Conservation (phyloP, 2,888 invertebrate genomes). For the Archips crataeganus region DNA sequence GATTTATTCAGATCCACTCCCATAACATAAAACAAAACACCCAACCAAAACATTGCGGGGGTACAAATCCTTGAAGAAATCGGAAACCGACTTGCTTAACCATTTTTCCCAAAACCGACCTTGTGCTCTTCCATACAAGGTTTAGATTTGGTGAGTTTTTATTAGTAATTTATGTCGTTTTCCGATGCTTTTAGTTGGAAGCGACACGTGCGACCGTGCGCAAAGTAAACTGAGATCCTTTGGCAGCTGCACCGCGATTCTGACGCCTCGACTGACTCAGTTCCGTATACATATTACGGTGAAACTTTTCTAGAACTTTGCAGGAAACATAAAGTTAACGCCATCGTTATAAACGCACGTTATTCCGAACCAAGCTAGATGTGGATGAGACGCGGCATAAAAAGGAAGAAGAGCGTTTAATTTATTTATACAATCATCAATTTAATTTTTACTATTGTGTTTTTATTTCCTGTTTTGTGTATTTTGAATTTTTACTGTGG, state of each 20-base stretch:
- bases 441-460: too few relatives aligned
- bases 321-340: background rate
- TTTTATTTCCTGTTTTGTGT: too few relatives aligned
- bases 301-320: slow-evolving; percentile 18
- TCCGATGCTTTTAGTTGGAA: slow-evolving; percentile 42
- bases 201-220: slow-evolving; percentile 79
- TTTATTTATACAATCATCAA: too few relatives aligned
- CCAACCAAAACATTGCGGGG: slow-evolving; percentile 44
- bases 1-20: slow-evolving; percentile 22
- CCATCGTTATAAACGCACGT: background rate
- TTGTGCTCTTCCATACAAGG: slow-evolving; percentile 43
- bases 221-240: slow-evolving; percentile 83
- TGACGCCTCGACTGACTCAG: slow-evolving; percentile 74
- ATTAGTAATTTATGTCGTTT: slow-evolving; percentile 60
- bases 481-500: too few relatives aligned
- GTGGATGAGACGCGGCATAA: too few relatives aligned
- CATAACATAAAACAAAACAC: slow-evolving; percentile 42
- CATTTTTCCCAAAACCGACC: slow-evolving; percentile 42
- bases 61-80: slow-evolving; percentile 48
- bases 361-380: too few relatives aligned
- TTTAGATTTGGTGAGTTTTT: slow-evolving; percentile 46
- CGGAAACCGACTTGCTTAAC: slow-evolving; percentile 45
- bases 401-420: too few relatives aligned
- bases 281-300: slow-evolving; percentile 38
- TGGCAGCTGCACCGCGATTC: slow-evolving; percentile 78